phyloP scores from a whole-genome alignment of 2,113 vertebrate genomes.

The Mesocricetus auratus region DNA sequence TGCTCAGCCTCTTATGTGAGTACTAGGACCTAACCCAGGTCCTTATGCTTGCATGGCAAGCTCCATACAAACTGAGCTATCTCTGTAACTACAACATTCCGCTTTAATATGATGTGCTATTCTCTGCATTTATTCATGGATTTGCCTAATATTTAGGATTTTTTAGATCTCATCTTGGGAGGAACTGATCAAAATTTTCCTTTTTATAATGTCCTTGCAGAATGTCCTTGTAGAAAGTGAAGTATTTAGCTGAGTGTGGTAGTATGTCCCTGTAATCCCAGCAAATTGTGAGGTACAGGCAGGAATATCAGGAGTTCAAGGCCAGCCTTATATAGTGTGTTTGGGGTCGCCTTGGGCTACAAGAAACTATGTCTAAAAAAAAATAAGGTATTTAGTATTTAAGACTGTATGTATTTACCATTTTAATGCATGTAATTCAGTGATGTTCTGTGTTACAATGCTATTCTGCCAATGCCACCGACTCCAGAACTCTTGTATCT shows the following conservation, averaged over 20 bases:
- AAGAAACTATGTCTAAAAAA: not conserved
- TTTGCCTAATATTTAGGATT: not conserved
- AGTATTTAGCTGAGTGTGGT: too few species aligned
- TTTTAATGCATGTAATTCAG: not conserved
- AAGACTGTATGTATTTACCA: not conserved
- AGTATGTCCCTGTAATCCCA: not conserved
- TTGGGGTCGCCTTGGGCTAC: not conserved
- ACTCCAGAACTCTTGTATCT: not conserved
- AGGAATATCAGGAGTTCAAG: not conserved
- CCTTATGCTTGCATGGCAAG: not conserved
- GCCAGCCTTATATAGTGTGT: not conserved
- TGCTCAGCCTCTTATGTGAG: not conserved
- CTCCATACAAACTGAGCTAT: too few species aligned
- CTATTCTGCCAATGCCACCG: not conserved
- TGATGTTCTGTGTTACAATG: not conserved
- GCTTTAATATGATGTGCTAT: not conserved
- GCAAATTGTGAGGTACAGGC: not conserved
- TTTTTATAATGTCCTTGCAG: not conserved
- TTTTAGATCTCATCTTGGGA: constrained; percentile 21
- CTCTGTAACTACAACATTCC: not conserved
- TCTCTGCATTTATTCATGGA: not conserved
- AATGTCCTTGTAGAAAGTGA: not conserved
- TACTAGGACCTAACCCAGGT: not conserved
- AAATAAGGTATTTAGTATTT: not conserved
- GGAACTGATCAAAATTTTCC: not conserved